phyloP scores from a whole-genome alignment of 2,888 invertebrate genomes.

The Scaptomyza polygonia region DNA sequence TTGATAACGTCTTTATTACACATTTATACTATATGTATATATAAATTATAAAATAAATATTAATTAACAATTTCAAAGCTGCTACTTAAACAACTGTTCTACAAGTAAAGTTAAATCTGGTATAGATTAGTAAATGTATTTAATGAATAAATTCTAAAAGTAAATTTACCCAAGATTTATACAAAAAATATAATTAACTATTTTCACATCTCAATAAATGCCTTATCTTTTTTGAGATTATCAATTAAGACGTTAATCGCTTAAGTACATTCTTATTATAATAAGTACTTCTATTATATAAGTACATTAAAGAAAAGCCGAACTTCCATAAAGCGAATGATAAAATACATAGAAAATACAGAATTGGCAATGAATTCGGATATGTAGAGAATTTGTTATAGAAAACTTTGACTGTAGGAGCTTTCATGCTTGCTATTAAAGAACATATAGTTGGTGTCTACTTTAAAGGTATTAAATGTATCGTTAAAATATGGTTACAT shows the following conservation, averaged over 20 bases:
- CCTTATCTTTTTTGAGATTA: background rate
- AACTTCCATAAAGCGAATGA: no score
- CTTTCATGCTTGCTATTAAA: background rate
- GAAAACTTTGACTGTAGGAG: background rate
- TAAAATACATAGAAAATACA: no score
- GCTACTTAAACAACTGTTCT: background rate
- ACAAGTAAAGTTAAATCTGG: background rate
- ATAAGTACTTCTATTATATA: background rate
- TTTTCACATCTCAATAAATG: background rate
- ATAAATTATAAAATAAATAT: conserved; percentile 42
- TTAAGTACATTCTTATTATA: background rate
- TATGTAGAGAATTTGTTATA: no score
- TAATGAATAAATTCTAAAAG: no score
- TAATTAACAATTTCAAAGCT: conserved; percentile 12
- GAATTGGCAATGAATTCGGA: no score
- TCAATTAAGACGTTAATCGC: background rate
- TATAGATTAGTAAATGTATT: no score
- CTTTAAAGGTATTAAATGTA: background rate
- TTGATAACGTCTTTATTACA: background rate
- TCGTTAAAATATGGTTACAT: background rate
- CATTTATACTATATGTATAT: conserved; percentile 6
- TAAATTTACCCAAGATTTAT: no score
- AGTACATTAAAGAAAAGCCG: background rate
- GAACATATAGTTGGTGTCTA: background rate
- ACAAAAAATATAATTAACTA: no score